phyloP scores from a whole-genome alignment of 2,888 invertebrate species.

The Torymus tubicola region DNA sequence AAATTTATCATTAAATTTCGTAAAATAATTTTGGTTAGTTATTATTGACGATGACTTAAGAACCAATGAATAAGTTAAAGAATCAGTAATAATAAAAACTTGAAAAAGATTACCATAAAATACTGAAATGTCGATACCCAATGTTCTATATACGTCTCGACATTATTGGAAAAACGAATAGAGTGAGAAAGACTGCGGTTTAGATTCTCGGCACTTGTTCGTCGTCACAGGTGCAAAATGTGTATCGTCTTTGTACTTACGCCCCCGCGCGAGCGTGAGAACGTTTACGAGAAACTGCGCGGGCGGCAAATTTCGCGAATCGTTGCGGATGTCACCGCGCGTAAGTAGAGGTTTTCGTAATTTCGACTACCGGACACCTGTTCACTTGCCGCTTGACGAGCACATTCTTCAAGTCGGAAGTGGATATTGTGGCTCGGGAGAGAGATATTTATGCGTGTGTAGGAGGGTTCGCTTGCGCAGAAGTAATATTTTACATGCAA shows the following conservation, averaged over 20 bases:
- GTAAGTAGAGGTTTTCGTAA: conserved; percentile 39
- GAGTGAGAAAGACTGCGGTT: conserved; percentile 62
- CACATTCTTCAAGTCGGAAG: conserved; percentile 7
- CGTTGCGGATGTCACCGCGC: conserved; percentile 44
- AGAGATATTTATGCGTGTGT: no score
- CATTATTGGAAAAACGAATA: neutral
- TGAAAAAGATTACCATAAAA: no score
- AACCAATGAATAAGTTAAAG: no score
- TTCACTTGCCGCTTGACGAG: neutral
- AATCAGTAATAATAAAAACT: no score
- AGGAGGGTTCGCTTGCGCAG: no score
- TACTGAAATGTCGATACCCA: no score
- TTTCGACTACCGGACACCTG: conserved; percentile 50
- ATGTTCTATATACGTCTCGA: no score
- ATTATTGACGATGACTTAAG: no score
- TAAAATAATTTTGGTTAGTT: no score
- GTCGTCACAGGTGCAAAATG: conserved; percentile 66
- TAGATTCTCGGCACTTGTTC: conserved; percentile 66
- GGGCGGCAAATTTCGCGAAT: conserved; percentile 23
- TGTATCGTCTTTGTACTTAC: conserved; percentile 46
- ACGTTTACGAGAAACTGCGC: conserved; percentile 37
- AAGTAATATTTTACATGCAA: no score
- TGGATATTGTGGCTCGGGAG: neutral
- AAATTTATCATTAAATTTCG: no score
- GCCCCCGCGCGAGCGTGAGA: conserved; percentile 50